phyloP scores from a whole-genome alignment of 2,113 vertebrate species.

The Cranoglanis bouderius region DNA sequence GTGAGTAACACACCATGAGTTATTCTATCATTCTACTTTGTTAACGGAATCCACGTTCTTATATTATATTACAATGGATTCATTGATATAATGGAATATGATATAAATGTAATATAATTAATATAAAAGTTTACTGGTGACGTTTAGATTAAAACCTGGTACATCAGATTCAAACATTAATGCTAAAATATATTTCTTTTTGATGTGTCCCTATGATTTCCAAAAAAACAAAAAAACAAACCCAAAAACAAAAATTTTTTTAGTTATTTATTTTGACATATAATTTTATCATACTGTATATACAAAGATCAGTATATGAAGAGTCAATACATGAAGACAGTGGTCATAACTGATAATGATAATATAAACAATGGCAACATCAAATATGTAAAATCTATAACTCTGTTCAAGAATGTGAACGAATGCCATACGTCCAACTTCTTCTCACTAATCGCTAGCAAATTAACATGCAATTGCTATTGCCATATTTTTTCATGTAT shows the following conservation, averaged over 20 bases:
- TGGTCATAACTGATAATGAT: too few relatives aligned
- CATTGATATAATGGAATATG: not conserved
- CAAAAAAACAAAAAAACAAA: too few relatives aligned
- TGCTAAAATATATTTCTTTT: not conserved
- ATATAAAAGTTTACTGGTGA: not conserved
- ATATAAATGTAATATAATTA: not conserved
- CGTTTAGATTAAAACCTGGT: not conserved
- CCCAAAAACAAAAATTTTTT: not conserved
- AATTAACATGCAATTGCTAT: not conserved
- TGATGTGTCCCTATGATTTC: not conserved
- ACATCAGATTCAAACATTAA: not conserved
- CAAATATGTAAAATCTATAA: not conserved
- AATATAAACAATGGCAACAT: not conserved
- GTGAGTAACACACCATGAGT: constrained; percentile 15
- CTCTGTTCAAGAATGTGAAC: not conserved
- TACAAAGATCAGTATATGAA: too few relatives aligned
- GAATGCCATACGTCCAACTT: not conserved
- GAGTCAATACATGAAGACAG: too few relatives aligned
- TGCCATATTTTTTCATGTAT: not conserved
- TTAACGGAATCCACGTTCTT: not conserved
- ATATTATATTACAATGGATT: not conserved
- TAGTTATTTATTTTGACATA: too few relatives aligned
- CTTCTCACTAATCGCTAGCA: not conserved
- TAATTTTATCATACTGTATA: too few relatives aligned
- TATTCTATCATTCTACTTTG: not conserved